phyloP scores from a whole-genome alignment of 1,140 invertebrate species.

The Tetramorium alpestre region DNA sequence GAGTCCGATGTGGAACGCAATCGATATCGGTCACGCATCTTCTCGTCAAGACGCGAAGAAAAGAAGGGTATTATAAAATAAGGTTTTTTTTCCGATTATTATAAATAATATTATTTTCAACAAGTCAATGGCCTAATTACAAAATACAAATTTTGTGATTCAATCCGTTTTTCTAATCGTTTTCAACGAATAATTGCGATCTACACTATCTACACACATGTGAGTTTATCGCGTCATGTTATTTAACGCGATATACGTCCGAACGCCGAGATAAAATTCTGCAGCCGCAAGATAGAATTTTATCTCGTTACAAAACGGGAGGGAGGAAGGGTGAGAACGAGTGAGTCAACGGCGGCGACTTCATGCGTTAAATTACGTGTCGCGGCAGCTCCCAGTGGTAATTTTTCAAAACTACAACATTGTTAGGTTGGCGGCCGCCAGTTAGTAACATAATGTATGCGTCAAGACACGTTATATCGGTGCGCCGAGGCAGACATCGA shows the following conservation, averaged over 20 bases:
- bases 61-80: neutral
- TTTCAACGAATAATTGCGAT: neutral
- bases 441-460: constrained; percentile 43
- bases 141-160: neutral
- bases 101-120: neutral
- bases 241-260: constrained; percentile 12
- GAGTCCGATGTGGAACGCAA: neutral
- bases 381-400: neutral
- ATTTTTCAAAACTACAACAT: constrained; percentile 51
- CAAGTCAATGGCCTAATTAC: neutral
- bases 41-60: no score
- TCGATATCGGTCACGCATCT: neutral
- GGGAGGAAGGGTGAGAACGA: neutral
- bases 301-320: constrained; percentile 37
- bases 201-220: neutral
- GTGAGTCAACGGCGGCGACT: constrained; percentile 11
- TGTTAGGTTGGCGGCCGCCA: neutral
- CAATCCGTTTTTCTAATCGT: neutral
- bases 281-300: constrained; percentile 32
- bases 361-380: constrained; percentile 54
- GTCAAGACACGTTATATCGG: constrained; percentile 18
- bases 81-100: neutral
- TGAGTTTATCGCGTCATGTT: constrained; percentile 27
- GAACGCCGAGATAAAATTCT: constrained; percentile 35
- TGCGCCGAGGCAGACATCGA: constrained; percentile 15